Base-by-base conservation (phyloP, 2,113 vertebrate genomes). In the Gadus chalcogrammus region DNA sequence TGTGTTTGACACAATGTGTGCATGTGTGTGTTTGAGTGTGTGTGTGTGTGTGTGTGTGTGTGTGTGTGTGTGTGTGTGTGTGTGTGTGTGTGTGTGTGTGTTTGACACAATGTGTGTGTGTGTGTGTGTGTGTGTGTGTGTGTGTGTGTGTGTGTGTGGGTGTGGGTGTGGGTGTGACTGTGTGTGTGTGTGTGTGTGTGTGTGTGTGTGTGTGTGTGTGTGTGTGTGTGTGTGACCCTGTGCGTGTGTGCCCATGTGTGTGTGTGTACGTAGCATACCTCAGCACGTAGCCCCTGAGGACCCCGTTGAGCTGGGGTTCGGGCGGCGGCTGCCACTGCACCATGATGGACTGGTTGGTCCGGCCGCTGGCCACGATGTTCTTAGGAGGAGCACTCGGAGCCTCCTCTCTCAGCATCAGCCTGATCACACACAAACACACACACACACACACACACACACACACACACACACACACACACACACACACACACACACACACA, bases 291-390 rank as follows among this genome's bases (percentile, higher is more conserved):
- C 97, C 97, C 42, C 94, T 90, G 0, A 99, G 94, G 60, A 96
- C 91, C 2, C 97, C 97, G 0, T 99, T 99, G 62, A 97, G 95
- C 79, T 98, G 95, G 0, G 93, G 93, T 70, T 99, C 97, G 0
- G 96, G 95, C 48, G 97, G 97, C 0, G 96, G 97, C 74, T 99
- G 97, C 97, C 97, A 99, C 88, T 98, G 97, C 13, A 99, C 95
- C 96, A 98, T 98, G 80, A 99, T 98, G 61, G 97, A 98, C 87
- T 99, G 97, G 71, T 99, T 99, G 76, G 96, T 99, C 8, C 96
- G 91, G 1, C 96, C 97, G 5, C 96, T 98, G 70, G 97, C 97
- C 71, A 99, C 95, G 0, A 98, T 95, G 48, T 99, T 99, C 82
- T 98, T 98, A 0, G 97, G 97, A 1, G 97, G 94, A 0, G 96